Conservation (phyloP, 1,140 invertebrate genomes). For the Wasmannia auropunctata region DNA sequence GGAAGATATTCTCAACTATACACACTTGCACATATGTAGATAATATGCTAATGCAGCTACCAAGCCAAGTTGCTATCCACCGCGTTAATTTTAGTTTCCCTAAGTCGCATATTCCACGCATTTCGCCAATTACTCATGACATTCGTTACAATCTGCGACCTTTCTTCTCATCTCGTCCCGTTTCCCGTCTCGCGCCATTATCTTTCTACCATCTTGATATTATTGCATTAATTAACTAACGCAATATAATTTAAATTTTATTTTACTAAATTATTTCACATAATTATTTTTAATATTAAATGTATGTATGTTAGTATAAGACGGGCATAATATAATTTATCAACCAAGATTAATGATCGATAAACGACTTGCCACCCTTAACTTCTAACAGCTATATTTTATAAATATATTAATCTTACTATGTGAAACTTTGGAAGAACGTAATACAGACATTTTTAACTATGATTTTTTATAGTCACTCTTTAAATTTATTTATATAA, state of each 20-base stretch:
- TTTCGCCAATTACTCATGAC: slow-evolving; percentile 2
- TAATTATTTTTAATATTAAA: background rate
- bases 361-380: background rate
- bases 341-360: slow-evolving; percentile 4
- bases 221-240: background rate
- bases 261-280: slow-evolving; percentile 4
- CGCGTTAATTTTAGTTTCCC: slow-evolving; percentile 31
- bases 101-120: slow-evolving; percentile 9
- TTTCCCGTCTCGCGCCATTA: background rate
- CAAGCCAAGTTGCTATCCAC: background rate
- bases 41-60: slow-evolving; percentile 41
- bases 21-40: slow-evolving; percentile 15
- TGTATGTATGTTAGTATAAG: background rate
- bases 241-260: background rate
- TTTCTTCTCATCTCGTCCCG: background rate
- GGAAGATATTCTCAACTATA: background rate
- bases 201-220: background rate
- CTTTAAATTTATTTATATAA: background rate
- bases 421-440: background rate
- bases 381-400: background rate
- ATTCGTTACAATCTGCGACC: slow-evolving; percentile 2
- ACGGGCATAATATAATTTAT: background rate
- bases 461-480: background rate
- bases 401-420: background rate
- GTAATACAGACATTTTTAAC: background rate